Conservation (phyloP, 2,888 invertebrate genomes). For the Artemia sp. region DNA sequence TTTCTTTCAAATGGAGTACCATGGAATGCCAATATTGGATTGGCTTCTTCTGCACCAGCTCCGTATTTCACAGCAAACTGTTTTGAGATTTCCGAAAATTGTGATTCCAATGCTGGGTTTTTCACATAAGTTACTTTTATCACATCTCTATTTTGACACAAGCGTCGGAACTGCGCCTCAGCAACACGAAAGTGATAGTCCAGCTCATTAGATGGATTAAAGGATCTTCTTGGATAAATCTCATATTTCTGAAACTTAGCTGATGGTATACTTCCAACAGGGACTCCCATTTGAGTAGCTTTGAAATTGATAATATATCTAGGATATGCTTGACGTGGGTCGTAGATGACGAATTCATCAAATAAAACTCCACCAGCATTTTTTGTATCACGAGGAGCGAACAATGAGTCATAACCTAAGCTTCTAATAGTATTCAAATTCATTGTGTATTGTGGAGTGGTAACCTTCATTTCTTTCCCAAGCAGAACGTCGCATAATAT, state of each 20-base stretch:
- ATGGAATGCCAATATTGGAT: constrained; percentile 18
- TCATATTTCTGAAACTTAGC: neutral
- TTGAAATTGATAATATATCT: constrained; percentile 19
- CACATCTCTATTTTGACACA: neutral
- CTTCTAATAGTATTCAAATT: constrained; percentile 1
- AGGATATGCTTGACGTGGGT: constrained; percentile 17
- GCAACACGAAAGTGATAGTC: constrained; percentile 16
- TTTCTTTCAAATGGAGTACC: constrained; percentile 18
- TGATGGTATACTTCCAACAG: neutral
- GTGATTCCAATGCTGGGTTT: constrained; percentile 13
- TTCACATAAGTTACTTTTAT: constrained; percentile 18
- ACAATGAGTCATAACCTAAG: constrained; percentile 16
- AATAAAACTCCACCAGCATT: constrained; percentile 17
- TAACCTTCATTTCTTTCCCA: neutral
- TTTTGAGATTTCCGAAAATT: neutral
- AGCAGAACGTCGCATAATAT: constrained; percentile 20
- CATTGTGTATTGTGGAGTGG: neutral
- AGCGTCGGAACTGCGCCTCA: constrained; percentile 18
- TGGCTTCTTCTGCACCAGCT: neutral
- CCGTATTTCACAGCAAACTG: neutral
- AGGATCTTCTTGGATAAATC: neutral
- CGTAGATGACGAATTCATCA: constrained; percentile 21
- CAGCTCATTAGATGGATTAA: constrained; percentile 15
- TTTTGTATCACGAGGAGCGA: constrained; percentile 19
- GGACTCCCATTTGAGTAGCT: neutral